A percentile compares a stretch with the other conserved stretches of the same genome.
These are phyloP conservation scores for Chiloscyllium punctatum DNA, from an alignment of 2,797 vertebrate species.

Conservation along the genomic window DNA sequence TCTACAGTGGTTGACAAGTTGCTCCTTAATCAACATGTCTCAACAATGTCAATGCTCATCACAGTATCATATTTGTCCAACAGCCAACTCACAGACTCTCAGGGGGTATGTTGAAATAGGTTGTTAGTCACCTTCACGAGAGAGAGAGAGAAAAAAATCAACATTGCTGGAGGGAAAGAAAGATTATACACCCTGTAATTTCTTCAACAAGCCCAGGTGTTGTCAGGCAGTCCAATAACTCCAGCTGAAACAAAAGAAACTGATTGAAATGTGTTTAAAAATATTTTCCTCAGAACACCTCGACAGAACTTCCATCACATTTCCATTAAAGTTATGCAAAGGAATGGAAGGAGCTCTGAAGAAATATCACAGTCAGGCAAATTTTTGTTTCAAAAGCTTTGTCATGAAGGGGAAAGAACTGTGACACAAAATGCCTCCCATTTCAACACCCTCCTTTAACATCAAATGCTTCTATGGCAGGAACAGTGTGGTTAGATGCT, in stretches of 20 bases:
- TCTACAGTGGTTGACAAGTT: slow-evolving; percentile 47
- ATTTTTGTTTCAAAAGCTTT: neutral
- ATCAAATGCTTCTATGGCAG: neutral
- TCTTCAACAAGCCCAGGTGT: slow-evolving; percentile 14
- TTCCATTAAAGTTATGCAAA: neutral
- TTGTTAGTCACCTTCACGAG: slow-evolving; percentile 60
- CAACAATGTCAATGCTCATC: slow-evolving; percentile 51
- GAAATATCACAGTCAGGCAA: neutral
- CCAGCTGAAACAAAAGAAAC: neutral
- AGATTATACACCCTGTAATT: neutral
- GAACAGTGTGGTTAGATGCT: neutral
- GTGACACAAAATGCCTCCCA: neutral
- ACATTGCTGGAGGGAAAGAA: neutral
- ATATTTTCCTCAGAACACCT: neutral
- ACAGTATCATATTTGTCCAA: slow-evolving; percentile 54
- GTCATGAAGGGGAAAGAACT: neutral
- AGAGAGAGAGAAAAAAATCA: neutral
- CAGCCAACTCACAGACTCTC: slow-evolving; percentile 57
- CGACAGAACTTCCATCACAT: neutral
- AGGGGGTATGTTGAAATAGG: slow-evolving; percentile 55
- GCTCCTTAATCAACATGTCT: slow-evolving; percentile 48
- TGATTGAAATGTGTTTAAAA: neutral
- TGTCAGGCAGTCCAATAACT: neutral
- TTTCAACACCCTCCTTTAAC: neutral
- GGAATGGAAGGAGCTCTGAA: neutral